Evolutionary conservation across 92 coral and sea anemone genomes (phyloP).

Genomic region (Pocillopora meandrina): DNA sequence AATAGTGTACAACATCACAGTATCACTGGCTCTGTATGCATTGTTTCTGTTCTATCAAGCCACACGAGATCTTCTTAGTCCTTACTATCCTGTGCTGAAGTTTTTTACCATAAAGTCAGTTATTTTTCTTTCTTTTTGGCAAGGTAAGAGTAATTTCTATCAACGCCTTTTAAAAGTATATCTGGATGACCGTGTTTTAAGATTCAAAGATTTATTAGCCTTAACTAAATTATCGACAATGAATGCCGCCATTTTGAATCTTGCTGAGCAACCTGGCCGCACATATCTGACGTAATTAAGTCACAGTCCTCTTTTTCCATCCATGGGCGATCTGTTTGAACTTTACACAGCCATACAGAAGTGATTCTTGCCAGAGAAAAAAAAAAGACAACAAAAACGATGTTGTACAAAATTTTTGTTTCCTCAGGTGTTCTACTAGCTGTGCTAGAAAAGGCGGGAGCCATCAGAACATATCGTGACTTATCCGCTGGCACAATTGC

Average conservation of each 20-base stretch:
- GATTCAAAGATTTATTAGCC: too few species aligned
- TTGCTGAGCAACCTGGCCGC: too few species aligned
- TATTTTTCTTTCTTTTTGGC: constrained; percentile 97
- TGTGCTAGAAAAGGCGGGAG: constrained; percentile 88
- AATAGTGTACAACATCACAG: constrained; percentile 90
- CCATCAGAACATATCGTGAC: constrained; percentile 81
- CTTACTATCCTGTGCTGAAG: constrained; percentile 93
- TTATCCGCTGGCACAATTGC: constrained; percentile 99
- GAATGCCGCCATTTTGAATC: too few species aligned
- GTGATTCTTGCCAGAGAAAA: background rate
- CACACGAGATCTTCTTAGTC: constrained; percentile 88
- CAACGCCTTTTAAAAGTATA: background rate
- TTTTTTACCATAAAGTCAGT: constrained; percentile 98
- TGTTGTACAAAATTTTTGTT: background rate
- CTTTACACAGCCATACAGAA: background rate
- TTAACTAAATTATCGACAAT: too few species aligned
- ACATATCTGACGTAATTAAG: too few species aligned
- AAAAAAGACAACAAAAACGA: background rate
- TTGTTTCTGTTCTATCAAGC: constrained; percentile 97
- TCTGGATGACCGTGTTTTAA: too few species aligned
- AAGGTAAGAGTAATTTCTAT: constrained; percentile 62
- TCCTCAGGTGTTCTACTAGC: constrained; percentile 86
- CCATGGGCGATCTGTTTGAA: too few species aligned
- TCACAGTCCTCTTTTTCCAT: too few species aligned
- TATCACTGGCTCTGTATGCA: constrained; percentile 90